Evolutionary conservation across 92 coral and sea anemone genomes (phyloP).

Genomic region (Zoanthus gigantus): DNA sequence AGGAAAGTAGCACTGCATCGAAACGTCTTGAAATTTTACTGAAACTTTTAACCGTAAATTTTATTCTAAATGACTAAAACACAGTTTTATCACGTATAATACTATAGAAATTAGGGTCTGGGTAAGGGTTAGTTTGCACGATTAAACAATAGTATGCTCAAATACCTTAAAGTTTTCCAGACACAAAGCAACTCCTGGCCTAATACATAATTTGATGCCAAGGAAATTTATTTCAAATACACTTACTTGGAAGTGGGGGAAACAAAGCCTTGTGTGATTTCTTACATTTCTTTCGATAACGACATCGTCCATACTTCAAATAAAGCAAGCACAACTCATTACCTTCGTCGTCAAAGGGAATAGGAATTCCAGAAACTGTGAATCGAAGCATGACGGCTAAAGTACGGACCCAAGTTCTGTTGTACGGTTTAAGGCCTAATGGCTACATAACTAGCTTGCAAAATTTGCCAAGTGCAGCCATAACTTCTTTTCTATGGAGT

Average conservation of each 20-base stretch:
- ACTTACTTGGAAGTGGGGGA: conserved; percentile 82
- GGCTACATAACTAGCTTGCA: too few species aligned
- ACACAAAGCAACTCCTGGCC: background rate
- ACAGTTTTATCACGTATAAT: too few species aligned
- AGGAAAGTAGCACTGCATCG: too few species aligned
- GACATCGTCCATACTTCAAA: conserved; percentile 84
- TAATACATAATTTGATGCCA: background rate
- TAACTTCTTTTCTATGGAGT: too few species aligned
- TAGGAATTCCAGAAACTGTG: conserved; percentile 69
- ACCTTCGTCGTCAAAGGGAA: conserved; percentile 72
- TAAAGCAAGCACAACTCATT: conserved; percentile 80
- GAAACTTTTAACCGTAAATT: too few species aligned
- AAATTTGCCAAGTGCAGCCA: too few species aligned
- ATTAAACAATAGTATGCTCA: background rate
- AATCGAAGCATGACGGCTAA: conserved; percentile 24
- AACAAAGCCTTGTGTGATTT: conserved; percentile 77
- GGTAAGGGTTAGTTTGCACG: too few species aligned
- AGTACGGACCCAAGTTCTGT: too few species aligned
- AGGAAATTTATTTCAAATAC: background rate
- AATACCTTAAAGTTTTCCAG: background rate
- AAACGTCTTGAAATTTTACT: too few species aligned
- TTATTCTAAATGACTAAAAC: too few species aligned
- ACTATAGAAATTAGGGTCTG: too few species aligned
- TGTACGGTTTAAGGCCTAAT: too few species aligned
- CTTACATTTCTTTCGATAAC: conserved; percentile 74